A percentile compares a stretch with the other conserved stretches of the same genome.
Conservation (phyloP, 2,888 invertebrate species). For the Ophioninae sp. region DNA sequence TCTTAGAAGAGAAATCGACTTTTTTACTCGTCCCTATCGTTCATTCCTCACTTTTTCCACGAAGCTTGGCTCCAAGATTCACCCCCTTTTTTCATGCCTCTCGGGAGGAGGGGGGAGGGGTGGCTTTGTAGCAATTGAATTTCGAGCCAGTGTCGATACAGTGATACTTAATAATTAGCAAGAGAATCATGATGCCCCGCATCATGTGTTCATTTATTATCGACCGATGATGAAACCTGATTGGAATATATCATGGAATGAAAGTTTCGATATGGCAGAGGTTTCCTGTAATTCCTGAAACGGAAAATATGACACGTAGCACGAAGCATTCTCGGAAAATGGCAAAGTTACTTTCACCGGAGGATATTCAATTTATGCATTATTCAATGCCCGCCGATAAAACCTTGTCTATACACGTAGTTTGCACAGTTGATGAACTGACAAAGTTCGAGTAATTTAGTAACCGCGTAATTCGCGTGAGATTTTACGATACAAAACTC, state of each 20-base stretch:
- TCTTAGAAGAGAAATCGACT: constrained; percentile 33
- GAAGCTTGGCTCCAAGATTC: neutral
- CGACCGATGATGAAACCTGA: neutral
- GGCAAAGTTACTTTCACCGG: constrained; percentile 19
- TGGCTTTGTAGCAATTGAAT: neutral
- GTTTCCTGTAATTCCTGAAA: constrained; percentile 18
- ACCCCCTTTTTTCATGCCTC: constrained; percentile 8
- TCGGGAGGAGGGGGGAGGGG: neutral
- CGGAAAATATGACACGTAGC: constrained; percentile 16
- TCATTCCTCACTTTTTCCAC: constrained; percentile 17
- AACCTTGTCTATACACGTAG: constrained; percentile 12
- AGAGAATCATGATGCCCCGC: constrained; percentile 9
- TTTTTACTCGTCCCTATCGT: neutral
- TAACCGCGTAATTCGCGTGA: constrained; percentile 18
- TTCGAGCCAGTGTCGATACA: neutral
- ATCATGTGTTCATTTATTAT: neutral
- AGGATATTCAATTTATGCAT: constrained; percentile 41
- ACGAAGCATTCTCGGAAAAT: neutral
- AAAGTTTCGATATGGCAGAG: neutral
- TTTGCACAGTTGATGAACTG: constrained; percentile 18
- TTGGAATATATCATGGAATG: neutral
- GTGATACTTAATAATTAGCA: constrained; percentile 23
- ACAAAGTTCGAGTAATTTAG: constrained; percentile 15
- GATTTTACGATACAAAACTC: neutral
- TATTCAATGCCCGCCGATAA: constrained; percentile 38